Base-by-base conservation (phyloP, 2,888 invertebrate genomes). In the Drosophila cognata region DNA sequence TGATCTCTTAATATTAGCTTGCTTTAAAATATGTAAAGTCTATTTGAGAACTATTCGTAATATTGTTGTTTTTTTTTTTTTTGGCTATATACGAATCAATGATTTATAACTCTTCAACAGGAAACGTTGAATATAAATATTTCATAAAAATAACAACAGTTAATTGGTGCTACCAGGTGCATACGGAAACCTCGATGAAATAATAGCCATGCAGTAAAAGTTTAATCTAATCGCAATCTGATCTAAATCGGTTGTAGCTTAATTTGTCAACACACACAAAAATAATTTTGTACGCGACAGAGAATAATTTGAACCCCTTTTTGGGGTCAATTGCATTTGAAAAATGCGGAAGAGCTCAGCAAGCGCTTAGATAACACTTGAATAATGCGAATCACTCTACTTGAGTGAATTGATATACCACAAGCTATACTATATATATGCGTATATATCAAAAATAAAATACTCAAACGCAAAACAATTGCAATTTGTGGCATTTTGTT, bases 311-410 rank as follows among this genome's bases (percentile, higher is more conserved):
- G 28, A 51, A 52, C n/a, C 52, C 25, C 25, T n/a, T 51, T 35
- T 16, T 55, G 62, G 56, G 63, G 56, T 65, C 74, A 69, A 59
- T 55, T 77, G 64, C 64, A 64, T 28, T 59, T 64, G 29, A 13
- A 59, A 56, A 74, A 69, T 79, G 56, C 79, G 77, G 77, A 77
- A 77, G 62, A 58, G 28, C 43, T 36, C 13, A 16, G 21, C 36
- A 4, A 43, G 58, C 60, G 58, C 50, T 80, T 74, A 60, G 59
- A 62, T 75, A 67, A 64, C 41, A 66, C 41, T 28, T 31, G 33
- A 62, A 62, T 38, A 66, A 58, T 52, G 38, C 50, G 38, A 60
- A 69, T 29, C 73, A 60, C 52, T 29, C 43, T 72, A 28, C 55
- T 56, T 50, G 64, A 50, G 29, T 6, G 31, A 60, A 67, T 58